These are phyloP conservation scores for Oryzias javanicus DNA, from an alignment of 2,113 vertebrate genomes.

Conservation along the genomic window DNA sequence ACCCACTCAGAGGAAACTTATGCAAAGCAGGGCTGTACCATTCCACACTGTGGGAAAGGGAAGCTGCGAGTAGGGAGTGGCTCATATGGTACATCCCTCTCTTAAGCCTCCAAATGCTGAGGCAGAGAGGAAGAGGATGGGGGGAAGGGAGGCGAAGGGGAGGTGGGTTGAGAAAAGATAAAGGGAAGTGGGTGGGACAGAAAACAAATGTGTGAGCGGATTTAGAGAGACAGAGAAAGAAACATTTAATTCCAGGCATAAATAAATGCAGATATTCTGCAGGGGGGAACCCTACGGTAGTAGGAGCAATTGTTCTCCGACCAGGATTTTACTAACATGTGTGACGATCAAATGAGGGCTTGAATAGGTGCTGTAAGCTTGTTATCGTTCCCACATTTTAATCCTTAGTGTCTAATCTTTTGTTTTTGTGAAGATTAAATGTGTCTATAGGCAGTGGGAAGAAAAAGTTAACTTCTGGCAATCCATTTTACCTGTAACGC, in stretches of 20 bases:
- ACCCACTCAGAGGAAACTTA: slow-evolving; percentile 93
- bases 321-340: slow-evolving; percentile 50
- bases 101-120: slow-evolving; percentile 79
- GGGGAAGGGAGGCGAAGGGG: slow-evolving; percentile 50
- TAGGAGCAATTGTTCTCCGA: slow-evolving; percentile 50
- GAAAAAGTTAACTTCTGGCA: slow-evolving; percentile 71
- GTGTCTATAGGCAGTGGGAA: slow-evolving; percentile 61
- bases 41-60: slow-evolving; percentile 71
- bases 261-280: slow-evolving; percentile 57
- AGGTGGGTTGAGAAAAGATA: slow-evolving; percentile 62
- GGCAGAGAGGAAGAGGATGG: slow-evolving; percentile 66
- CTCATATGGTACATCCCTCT: slow-evolving; percentile 65
- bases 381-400: slow-evolving; percentile 49
- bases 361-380: slow-evolving; percentile 33
- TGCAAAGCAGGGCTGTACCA: slow-evolving; percentile 96
- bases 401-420: slow-evolving; percentile 64
- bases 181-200: slow-evolving; percentile 67
- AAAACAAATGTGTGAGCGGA: slow-evolving; percentile 75
- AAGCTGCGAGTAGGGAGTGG: slow-evolving; percentile 66
- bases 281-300: slow-evolving; percentile 45
- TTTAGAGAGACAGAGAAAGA: slow-evolving; percentile 52
- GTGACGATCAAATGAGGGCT: slow-evolving; percentile 46
- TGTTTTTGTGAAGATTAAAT: slow-evolving; percentile 75
- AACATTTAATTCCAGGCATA: slow-evolving; percentile 53
- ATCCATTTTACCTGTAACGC: slow-evolving; percentile 68